phyloP scores from a whole-genome alignment of 1,140 invertebrate genomes.

The Ceratina australensis region DNA sequence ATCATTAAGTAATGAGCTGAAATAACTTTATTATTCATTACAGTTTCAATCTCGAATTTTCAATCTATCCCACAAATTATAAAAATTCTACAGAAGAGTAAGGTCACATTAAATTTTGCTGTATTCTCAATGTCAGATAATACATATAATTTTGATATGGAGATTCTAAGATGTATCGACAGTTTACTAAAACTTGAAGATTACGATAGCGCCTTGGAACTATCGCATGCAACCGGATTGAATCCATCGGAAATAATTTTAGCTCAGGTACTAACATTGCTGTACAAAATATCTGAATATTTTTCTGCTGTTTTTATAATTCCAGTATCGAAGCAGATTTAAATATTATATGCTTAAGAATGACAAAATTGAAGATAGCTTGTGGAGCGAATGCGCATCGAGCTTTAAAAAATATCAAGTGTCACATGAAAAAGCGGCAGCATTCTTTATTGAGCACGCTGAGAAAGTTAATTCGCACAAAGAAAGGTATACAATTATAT shows the following conservation, averaged over 20 bases:
- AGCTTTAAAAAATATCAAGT: slow-evolving; percentile 81
- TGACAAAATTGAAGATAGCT: slow-evolving; percentile 75
- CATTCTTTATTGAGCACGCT: slow-evolving; percentile 80
- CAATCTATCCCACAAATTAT: slow-evolving; percentile 78
- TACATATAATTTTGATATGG: slow-evolving; percentile 61
- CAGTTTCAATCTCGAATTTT: slow-evolving; percentile 80
- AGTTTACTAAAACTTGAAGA: slow-evolving; percentile 77
- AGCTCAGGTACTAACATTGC: slow-evolving; percentile 64
- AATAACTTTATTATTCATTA: slow-evolving; percentile 44
- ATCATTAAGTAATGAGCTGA: neutral
- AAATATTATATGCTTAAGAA: slow-evolving; percentile 63
- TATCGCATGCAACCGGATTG: slow-evolving; percentile 79
- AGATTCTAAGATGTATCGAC: slow-evolving; percentile 79
- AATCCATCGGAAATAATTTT: slow-evolving; percentile 71
- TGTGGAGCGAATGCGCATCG: slow-evolving; percentile 81
- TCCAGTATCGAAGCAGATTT: slow-evolving; percentile 69
- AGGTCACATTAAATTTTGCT: slow-evolving; percentile 69
- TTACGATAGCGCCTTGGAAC: slow-evolving; percentile 81
- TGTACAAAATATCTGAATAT: neutral
- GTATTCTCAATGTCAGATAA: slow-evolving; percentile 69
- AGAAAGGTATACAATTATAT: slow-evolving; percentile 63
- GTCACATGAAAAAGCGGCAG: slow-evolving; percentile 77
- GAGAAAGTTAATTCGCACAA: slow-evolving; percentile 75
- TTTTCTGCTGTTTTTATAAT: neutral
- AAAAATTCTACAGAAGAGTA: slow-evolving; percentile 75